Evolutionary conservation across 1,140 invertebrate species (phyloP), one percentile per base, ranked within the genome.

Genomic region (Oreohelix idahoensis): DNA sequence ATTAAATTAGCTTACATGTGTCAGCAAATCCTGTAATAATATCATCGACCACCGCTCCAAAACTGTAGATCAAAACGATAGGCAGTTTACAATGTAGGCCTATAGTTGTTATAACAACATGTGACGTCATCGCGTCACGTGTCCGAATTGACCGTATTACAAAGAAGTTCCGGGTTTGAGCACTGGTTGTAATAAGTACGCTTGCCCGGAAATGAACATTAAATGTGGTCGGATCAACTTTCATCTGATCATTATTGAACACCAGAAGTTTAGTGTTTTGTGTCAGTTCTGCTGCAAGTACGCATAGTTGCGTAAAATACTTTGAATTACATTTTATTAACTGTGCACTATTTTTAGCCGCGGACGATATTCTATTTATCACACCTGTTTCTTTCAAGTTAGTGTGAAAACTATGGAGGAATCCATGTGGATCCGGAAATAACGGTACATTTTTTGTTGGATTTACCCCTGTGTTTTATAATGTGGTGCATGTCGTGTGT

Each of bases 41-140:
- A n/a, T n/a, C n/a, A n/a, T n/a, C n/a, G n/a, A n/a, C n/a, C n/a
- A n/a, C n/a, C n/a, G n/a, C n/a, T n/a, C n/a, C n/a, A n/a, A n/a
- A n/a, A n/a, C n/a, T n/a, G n/a, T n/a, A n/a, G n/a, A n/a, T n/a
- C n/a, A n/a, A n/a, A n/a, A n/a, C n/a, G n/a, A n/a, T n/a, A n/a
- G n/a, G n/a, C n/a, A n/a, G n/a, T n/a, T n/a, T n/a, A n/a, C n/a
- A n/a, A n/a, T n/a, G 26, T 23, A 58, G 17, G 26, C 53, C 53
- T n/a, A 77, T 80, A 86, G 88, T 89, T 86, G 88, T 89, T 89
- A 88, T 89, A 89, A 89, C 88, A 88, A 89, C 88, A 88, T 79
- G 84, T 89, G 88, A 89, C 88, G 88, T 89, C 84, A 84, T 80
- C 29, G 81, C 71, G 70, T 88, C 86, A 86, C 84, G 84, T 87